Conservation (phyloP, 2,113 vertebrate species). For the Hystrix cristata region DNA sequence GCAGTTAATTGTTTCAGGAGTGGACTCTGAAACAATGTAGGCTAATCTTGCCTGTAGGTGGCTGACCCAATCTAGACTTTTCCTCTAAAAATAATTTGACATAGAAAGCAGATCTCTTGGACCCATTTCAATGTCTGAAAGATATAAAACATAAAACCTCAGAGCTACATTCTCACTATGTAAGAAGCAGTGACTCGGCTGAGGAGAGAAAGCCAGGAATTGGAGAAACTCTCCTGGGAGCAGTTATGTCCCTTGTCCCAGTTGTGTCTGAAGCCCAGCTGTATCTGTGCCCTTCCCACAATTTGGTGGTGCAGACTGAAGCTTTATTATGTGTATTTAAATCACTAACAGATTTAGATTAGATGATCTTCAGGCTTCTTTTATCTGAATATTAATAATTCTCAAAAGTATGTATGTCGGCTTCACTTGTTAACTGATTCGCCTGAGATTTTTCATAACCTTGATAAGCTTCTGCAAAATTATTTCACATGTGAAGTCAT, state of each 20-base stretch:
- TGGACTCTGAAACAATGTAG: neutral
- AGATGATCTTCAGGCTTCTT: neutral
- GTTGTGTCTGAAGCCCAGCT: neutral
- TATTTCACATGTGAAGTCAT: neutral
- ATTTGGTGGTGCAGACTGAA: neutral
- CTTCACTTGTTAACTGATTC: neutral
- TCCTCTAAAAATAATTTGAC: neutral
- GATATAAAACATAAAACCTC: neutral
- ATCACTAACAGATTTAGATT: conserved; percentile 4
- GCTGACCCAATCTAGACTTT: neutral
- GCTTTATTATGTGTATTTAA: neutral
- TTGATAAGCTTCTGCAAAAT: neutral
- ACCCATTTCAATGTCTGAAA: neutral
- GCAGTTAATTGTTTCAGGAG: neutral
- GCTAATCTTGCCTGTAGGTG: neutral
- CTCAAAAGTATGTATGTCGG: neutral
- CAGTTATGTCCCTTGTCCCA: neutral
- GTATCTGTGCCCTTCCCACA: too few relatives aligned
- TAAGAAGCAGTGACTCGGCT: neutral
- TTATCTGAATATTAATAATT: conserved; percentile 30
- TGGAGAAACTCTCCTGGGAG: neutral
- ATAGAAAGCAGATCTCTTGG: conserved; percentile 8
- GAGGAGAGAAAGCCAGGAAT: neutral
- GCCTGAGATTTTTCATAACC: neutral
- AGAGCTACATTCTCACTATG: neutral